A percentile compares a stretch with the other conserved stretches of the same genome.
phyloP scores from a whole-genome alignment of 2,113 vertebrate species.

The Hystrix cristata region DNA sequence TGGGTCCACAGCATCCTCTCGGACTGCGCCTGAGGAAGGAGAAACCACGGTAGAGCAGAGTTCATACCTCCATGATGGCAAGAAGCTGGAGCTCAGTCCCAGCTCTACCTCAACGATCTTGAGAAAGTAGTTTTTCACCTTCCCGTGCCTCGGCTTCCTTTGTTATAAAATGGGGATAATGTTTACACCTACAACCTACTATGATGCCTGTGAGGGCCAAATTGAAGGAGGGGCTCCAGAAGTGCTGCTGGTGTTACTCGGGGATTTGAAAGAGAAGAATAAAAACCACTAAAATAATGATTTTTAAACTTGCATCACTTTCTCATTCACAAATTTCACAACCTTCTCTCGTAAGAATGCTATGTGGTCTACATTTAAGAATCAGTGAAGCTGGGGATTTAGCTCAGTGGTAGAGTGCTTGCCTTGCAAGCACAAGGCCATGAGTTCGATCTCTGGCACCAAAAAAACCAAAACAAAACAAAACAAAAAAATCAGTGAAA shows the following conservation, averaged over 20 bases:
- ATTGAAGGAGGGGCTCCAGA: background rate
- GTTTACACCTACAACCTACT: background rate
- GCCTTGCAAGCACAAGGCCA: too few relatives aligned
- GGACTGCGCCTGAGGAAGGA: too few relatives aligned
- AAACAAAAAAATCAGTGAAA: background rate
- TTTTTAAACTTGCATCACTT: background rate
- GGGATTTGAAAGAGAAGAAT: background rate
- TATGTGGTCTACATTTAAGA: conserved; percentile 13
- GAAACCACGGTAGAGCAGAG: background rate
- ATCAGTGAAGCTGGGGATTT: background rate
- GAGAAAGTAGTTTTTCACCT: background rate
- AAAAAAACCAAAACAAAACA: too few relatives aligned
- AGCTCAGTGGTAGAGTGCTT: too few relatives aligned
- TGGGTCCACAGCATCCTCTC: background rate
- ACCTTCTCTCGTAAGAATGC: conserved; percentile 14
- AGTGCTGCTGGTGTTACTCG: background rate
- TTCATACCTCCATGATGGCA: background rate
- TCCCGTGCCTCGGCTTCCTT: background rate
- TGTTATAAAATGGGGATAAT: background rate
- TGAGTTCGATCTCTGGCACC: too few relatives aligned
- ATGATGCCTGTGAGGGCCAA: background rate
- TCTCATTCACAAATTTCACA: conserved; percentile 21
- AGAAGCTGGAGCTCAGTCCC: background rate
- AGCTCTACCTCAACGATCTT: background rate
- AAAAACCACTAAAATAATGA: background rate